A percentile compares a stretch with the other conserved stretches of the same genome.
Conservation (phyloP, 2,113 vertebrate species). For the Pampusana beccarii region DNA sequence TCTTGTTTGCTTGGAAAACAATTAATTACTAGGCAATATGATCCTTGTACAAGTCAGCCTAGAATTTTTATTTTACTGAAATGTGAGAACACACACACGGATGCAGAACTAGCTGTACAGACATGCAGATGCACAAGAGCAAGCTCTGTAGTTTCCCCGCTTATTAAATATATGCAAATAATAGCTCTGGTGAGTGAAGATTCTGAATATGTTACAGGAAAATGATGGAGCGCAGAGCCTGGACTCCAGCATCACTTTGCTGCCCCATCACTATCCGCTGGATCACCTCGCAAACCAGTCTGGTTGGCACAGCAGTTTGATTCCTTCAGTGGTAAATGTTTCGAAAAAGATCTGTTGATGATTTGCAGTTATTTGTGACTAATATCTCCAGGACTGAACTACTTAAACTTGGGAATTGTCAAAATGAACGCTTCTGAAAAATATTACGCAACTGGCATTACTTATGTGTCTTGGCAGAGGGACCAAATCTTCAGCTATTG, state of each 20-base stretch:
- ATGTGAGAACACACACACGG: neutral
- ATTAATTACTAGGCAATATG: neutral
- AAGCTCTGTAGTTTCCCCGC: neutral
- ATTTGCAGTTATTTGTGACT: neutral
- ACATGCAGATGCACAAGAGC: neutral
- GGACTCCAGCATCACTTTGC: neutral
- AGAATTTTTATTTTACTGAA: neutral
- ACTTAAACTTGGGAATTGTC: neutral
- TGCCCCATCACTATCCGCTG: neutral
- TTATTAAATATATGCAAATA: neutral
- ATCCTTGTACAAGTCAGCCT: neutral
- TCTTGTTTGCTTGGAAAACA: neutral
- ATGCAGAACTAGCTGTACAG: neutral
- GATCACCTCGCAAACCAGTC: neutral
- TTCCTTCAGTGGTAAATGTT: neutral
- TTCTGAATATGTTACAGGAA: neutral
- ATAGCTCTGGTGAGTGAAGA: neutral
- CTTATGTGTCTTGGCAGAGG: rapidly evolving
- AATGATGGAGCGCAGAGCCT: neutral
- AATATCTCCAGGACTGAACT: rapidly evolving
- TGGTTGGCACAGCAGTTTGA: neutral
- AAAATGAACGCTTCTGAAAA: rapidly evolving
- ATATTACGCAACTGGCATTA: rapidly evolving
- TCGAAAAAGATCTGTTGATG: no score
- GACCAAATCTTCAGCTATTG: neutral